phyloP scores from a whole-genome alignment of 1,140 invertebrate species.

The Trichomalopsis sarcophagae region DNA sequence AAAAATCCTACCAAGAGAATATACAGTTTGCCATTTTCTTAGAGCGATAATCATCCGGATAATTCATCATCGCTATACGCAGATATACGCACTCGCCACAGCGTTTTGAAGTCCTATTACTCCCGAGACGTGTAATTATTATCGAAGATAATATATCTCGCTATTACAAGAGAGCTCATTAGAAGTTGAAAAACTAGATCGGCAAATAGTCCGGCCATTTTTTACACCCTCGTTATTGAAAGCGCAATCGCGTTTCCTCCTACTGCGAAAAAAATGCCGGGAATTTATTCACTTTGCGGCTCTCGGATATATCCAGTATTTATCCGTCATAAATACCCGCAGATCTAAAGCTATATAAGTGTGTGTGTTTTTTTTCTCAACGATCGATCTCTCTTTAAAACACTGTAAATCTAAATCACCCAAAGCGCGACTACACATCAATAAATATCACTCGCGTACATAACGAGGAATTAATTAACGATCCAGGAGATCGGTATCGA shows the following conservation, averaged over 20 bases:
- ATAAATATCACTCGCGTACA: neutral
- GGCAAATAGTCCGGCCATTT: neutral
- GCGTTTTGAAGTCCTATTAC: neutral
- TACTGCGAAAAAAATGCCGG: neutral
- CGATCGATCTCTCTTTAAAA: too few species aligned
- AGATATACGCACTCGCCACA: neutral
- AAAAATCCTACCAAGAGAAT: neutral
- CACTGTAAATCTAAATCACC: neutral
- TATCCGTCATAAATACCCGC: neutral
- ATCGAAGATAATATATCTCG: neutral
- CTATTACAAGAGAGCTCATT: neutral
- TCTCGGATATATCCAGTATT: neutral
- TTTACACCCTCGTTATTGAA: neutral
- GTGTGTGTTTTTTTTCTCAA: too few species aligned
- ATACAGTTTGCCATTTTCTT: neutral
- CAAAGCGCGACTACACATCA: neutral
- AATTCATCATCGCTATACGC: neutral
- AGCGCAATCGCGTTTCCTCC: neutral
- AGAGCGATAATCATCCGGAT: neutral
- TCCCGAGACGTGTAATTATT: neutral
- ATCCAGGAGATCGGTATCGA: conserved; percentile 25
- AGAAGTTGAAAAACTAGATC: neutral
- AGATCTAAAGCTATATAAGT: too few species aligned
- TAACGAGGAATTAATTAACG: conserved; percentile 14
- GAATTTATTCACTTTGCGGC: neutral